phyloP scores from a whole-genome alignment of 2,113 vertebrate species.

The Pelodiscus sinensis region DNA sequence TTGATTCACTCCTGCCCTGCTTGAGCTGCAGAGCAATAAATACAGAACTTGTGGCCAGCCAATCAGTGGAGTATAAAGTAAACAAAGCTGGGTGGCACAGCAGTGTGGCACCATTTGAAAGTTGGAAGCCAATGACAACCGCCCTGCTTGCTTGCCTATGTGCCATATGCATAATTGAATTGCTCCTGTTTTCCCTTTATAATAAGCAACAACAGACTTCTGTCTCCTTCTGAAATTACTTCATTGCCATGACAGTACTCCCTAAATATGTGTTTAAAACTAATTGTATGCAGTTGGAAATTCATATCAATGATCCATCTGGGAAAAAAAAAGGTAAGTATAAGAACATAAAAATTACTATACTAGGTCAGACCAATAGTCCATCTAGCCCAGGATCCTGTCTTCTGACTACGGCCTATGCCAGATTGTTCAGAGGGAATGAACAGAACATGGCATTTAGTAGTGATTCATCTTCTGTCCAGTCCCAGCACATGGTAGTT shows the following conservation, averaged over 20 bases:
- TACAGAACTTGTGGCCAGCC: too few species aligned
- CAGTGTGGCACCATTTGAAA: too few species aligned
- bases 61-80: too few species aligned
- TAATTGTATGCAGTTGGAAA: not conserved
- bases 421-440: not conserved
- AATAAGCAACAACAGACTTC: not conserved
- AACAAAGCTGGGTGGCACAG: too few species aligned
- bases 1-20: too few species aligned
- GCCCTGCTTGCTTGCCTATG: not conserved
- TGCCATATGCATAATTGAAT: not conserved
- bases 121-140: too few species aligned
- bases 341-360: not conserved
- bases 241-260: not conserved
- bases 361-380: not conserved
- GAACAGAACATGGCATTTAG: not conserved
- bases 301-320: not conserved
- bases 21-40: too few species aligned
- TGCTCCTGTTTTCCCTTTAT: not conserved
- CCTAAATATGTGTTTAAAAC: not conserved
- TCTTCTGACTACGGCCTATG: not conserved
- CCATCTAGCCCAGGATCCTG: not conserved
- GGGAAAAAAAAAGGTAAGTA: not conserved
- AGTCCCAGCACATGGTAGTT: not conserved
- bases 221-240: not conserved
- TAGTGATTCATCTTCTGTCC: not conserved